These are phyloP conservation scores for Amblyjoppa fuscipennis DNA, from an alignment of 2,888 invertebrate genomes.

Conservation along the genomic window DNA sequence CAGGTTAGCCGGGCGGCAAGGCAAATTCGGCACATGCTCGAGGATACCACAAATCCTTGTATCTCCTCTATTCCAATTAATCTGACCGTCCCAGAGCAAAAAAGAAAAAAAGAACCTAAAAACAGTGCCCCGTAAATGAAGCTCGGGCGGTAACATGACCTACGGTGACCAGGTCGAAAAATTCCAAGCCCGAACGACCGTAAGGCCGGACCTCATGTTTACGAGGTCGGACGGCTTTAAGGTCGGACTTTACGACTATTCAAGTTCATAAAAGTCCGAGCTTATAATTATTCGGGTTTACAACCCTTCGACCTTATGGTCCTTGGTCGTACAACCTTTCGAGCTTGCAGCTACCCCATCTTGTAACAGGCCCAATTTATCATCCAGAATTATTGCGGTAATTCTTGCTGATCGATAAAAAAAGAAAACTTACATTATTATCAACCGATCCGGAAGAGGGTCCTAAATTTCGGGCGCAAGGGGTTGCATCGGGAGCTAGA, in stretches of 20 bases:
- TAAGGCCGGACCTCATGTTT: too few species aligned
- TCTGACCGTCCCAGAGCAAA: not conserved
- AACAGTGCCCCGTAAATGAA: not conserved
- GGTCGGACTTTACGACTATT: too few species aligned
- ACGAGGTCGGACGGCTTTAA: too few species aligned
- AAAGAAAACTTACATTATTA: constrained; percentile 7
- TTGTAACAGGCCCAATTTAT: not conserved
- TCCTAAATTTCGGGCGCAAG: constrained; percentile 44
- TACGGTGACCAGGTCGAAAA: too few species aligned
- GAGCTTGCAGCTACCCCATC: too few species aligned
- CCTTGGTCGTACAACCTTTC: too few species aligned
- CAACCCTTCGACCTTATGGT: too few species aligned
- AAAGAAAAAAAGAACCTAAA: not conserved
- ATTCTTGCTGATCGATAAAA: not conserved
- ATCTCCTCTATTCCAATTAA: not conserved
- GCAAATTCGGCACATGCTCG: constrained; percentile 22
- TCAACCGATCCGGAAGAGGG: constrained; percentile 32
- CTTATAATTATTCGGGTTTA: too few species aligned
- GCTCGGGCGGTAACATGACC: too few species aligned
- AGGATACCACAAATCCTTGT: constrained; percentile 16
- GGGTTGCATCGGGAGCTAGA: constrained; percentile 61
- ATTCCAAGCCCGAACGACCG: too few species aligned
- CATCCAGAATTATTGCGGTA: not conserved
- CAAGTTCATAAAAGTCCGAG: too few species aligned
- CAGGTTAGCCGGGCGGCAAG: constrained; percentile 52